Evolutionary conservation across 2,888 invertebrate genomes (phyloP), one percentile per base, ranked within the genome.

Genomic region (Synanthedon vespiformis): DNA sequence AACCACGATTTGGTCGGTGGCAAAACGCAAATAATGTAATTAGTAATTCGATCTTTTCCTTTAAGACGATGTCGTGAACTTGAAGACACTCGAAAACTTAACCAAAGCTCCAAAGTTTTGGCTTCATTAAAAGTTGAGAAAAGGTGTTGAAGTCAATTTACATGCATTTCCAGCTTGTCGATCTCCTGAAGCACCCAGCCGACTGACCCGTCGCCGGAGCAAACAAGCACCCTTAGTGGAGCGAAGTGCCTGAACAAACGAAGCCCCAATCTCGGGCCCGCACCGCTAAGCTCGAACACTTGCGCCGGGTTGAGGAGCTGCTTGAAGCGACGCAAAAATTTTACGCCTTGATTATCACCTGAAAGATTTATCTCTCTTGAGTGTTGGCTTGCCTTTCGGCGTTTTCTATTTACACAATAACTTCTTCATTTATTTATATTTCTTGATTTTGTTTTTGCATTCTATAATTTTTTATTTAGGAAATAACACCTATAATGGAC

Each of bases 131-230:
- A 16, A 44, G 11, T 13, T 34, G 34, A n/a, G n/a, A 34, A 10
- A 34, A 34, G 10, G 34, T 34, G 34, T 34, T 34, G 8, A 34
- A 22, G 11, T 44, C 14, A 18, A 90, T 94, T 91, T 83, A 97
- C 97, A 83, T 97, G 96, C 93, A 98, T 95, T 72, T 95, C 95
- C 62, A 98, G 90, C 67, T 95, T 93, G 84, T 98, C 98, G 61
- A 98, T 95, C 82, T 98, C 97, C 60, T 96, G 95, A 58, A 99
- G 90, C 56, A 99, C 98, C 98, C 98, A 99, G 52, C 98, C 97
- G 8, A 98, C 97, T 40, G 97, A 97, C 16, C 98, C 98, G 78
- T 99, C 98, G 0, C 98, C 98, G 50, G 98, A 98, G 89, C 98
- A 98, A 56, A 98, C 96, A 60, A 98, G 89, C 70, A 98, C 96